A percentile compares a stretch with the other conserved stretches of the same genome.
phyloP scores from a whole-genome alignment of 2,888 invertebrate species.

The Cantharis rustica region DNA sequence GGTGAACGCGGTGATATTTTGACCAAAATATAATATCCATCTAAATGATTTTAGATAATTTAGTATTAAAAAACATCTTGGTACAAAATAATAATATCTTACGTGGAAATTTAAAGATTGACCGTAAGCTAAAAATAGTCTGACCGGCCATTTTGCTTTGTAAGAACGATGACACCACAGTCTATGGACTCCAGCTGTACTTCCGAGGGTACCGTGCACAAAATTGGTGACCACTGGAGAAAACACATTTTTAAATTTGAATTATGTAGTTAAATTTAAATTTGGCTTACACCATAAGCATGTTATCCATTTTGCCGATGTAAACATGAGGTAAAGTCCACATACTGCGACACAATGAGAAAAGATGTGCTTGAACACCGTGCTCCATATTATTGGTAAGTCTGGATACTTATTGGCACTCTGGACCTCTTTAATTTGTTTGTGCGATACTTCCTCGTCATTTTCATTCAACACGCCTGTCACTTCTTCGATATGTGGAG shows the following conservation, averaged over 20 bases:
- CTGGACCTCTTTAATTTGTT: background rate
- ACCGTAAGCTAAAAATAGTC: conserved; percentile 57
- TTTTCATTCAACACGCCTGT: background rate
- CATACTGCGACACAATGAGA: conserved; percentile 42
- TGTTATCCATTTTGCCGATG: background rate
- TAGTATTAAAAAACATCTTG: background rate
- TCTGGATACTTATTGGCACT: background rate
- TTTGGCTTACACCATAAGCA: background rate
- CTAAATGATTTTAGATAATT: background rate
- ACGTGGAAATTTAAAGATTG: background rate
- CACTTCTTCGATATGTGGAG: background rate
- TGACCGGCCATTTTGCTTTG: conserved; percentile 67
- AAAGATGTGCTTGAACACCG: background rate
- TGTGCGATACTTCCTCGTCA: background rate
- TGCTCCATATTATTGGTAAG: background rate
- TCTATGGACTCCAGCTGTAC: conserved; percentile 72
- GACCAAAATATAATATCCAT: background rate
- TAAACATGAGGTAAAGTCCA: conserved; percentile 49
- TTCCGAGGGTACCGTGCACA: conserved; percentile 66
- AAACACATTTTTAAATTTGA: background rate
- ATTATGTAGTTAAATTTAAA: background rate
- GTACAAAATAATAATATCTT: too few species aligned
- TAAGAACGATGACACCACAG: conserved; percentile 71
- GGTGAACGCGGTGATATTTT: background rate
- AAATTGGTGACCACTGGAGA: background rate